These are phyloP conservation scores for Notamacropus eugenii DNA, from an alignment of 2,797 vertebrate species.

Conservation along the genomic window DNA sequence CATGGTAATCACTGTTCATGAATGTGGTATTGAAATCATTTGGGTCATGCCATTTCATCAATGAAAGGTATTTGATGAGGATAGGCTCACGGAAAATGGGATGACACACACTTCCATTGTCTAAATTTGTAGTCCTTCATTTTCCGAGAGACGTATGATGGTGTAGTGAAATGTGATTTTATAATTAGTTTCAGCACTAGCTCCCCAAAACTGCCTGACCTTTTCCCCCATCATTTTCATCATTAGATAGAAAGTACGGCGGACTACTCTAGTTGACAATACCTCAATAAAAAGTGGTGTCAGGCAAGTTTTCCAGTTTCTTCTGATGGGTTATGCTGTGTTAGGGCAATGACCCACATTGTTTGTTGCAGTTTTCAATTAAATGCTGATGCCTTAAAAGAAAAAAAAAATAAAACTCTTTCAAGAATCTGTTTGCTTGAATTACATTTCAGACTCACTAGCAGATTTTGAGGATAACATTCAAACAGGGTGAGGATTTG, in stretches of 20 bases:
- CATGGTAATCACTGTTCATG: slow-evolving; percentile 32
- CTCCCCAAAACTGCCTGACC: background rate
- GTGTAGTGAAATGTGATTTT: slow-evolving; percentile 55
- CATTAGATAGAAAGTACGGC: slow-evolving; percentile 15
- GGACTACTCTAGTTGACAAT: background rate
- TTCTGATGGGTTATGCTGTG: background rate
- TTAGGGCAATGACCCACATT: background rate
- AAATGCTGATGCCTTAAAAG: slow-evolving; percentile 24
- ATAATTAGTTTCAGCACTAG: slow-evolving; percentile 38
- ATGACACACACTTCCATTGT: slow-evolving; percentile 15
- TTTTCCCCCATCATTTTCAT: slow-evolving; percentile 47
- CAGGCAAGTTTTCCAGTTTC: background rate
- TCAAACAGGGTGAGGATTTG: background rate
- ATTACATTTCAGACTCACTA: slow-evolving; percentile 12
- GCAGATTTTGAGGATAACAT: background rate
- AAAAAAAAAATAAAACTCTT: slow-evolving; percentile 2
- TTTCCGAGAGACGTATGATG: slow-evolving; percentile 29
- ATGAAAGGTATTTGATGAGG: background rate
- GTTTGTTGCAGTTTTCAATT: background rate
- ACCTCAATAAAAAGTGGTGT: slow-evolving; percentile 42
- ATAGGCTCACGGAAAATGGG: background rate
- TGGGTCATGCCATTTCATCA: background rate
- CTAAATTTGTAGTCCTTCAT: slow-evolving; percentile 27
- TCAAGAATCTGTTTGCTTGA: slow-evolving; percentile 8
- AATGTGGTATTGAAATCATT: slow-evolving; percentile 44